Base-by-base conservation (phyloP, 2,113 vertebrate genomes). In the Mastomys coucha region DNA sequence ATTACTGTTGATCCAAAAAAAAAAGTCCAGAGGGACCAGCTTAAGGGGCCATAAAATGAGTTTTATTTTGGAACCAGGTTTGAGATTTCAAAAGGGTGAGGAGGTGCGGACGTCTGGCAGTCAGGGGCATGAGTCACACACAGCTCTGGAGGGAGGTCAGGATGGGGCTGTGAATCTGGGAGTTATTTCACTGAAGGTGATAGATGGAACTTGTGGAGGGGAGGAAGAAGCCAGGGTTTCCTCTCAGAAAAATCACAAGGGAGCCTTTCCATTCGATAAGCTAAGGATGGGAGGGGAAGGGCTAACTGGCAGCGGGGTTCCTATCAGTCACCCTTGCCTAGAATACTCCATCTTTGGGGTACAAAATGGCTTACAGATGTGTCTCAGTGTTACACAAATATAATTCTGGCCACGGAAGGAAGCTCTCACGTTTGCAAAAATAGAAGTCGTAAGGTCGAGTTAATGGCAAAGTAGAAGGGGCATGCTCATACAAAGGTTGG, bases 111-210 rank as follows among this genome's bases (percentile, higher is more conserved):
- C 42, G 22, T 94, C 70, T 94, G 31, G 16, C 69, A 51, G 82
- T 24, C 9, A 69, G 17, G 76, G 49, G 22, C 90, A 10, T 53
- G 70, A 75, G 67, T 93, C 39, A 53, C 67, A 92, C 24, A 84
- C 51, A 85, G 65, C 70, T 80, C 87, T 14, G 0, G 85, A 70
- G 75, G 70, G 51, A 78, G 67, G 22, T 75, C 28, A 1, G 85
- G 70, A 16, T 16, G 33, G 16, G n/a, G 33, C 5, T 78, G 60
- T 36, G 69, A 60, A 53, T 56, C 84, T 89, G 80, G 82, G 77
- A 93, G 67, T 53, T 63, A 86, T 89, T 97, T 94, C 93, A 75
- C 72, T 42, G 39, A n/a, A 92, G 45, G 75, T 89, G 91, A 93
- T 77, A 20, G 87, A 91, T 89, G 69, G 82, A 76, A 45, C 31